Evolutionary conservation across 2,888 invertebrate species (phyloP).

Genomic region (Plebejus anna): DNA sequence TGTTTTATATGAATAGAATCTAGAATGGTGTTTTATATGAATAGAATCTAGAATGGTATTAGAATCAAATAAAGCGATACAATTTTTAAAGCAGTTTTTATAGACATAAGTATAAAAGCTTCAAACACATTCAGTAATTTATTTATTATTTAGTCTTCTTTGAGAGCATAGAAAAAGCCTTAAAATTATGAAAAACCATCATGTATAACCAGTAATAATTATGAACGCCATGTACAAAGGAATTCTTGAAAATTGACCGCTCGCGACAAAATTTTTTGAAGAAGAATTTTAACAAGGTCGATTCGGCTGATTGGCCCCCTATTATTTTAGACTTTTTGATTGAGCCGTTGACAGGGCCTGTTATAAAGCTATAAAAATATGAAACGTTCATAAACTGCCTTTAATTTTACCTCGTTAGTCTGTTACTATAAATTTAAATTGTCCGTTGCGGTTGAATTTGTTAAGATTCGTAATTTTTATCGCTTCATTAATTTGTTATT

Average conservation of each 20-base stretch:
- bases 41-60: too few relatives aligned
- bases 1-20: too few relatives aligned
- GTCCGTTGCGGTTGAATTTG: neutral
- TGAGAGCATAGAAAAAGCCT: neutral
- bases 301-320: conserved; percentile 53
- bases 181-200: neutral
- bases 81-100: too few relatives aligned
- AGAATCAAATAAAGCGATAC: too few relatives aligned
- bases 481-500: too few relatives aligned
- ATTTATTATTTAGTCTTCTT: too few relatives aligned
- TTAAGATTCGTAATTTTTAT: neutral
- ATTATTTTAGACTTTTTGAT: conserved; percentile 47
- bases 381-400: conserved; percentile 26
- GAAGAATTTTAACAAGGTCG: conserved; percentile 45
- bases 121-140: too few relatives aligned
- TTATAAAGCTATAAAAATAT: conserved; percentile 35
- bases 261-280: conserved; percentile 42
- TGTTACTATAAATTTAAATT: conserved; percentile 16
- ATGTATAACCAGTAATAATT: conserved; percentile 1
- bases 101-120: too few relatives aligned
- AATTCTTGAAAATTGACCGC: conserved; percentile 45
- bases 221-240: conserved; percentile 34
- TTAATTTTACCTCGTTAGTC: conserved; percentile 9
- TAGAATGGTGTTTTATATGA: too few relatives aligned
- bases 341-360: conserved; percentile 45